Evolutionary conservation across 1,140 invertebrate species (phyloP).

Genomic region (Rhopalosiphum maidis): DNA sequence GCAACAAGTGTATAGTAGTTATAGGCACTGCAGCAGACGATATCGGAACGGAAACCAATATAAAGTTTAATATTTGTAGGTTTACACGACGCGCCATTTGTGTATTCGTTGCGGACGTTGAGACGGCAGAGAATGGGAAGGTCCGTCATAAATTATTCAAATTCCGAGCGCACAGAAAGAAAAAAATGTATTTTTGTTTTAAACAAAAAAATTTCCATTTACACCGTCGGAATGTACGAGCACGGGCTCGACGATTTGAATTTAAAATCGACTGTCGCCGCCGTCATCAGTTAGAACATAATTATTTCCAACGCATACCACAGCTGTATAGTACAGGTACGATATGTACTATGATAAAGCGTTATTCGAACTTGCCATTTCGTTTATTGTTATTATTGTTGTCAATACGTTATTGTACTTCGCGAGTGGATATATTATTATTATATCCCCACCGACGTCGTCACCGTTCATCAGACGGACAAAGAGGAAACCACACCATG

Average conservation of each 20-base stretch:
- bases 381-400: background rate
- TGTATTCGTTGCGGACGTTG: conserved; percentile 24
- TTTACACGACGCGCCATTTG: background rate
- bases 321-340: background rate
- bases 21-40: background rate
- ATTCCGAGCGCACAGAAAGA: background rate
- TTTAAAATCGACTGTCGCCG: background rate
- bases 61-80: background rate
- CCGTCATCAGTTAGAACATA: background rate
- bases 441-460: background rate
- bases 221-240: background rate
- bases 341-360: background rate
- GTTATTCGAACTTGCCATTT: background rate
- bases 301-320: background rate
- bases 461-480: background rate
- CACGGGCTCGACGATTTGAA: conserved; percentile 20
- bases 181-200: background rate
- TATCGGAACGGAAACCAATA: conserved; percentile 46
- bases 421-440: background rate
- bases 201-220: conserved; percentile 20
- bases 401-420: background rate
- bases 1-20: background rate
- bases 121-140: background rate
- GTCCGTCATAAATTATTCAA: conserved; percentile 47
- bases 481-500: conserved; percentile 19